These are phyloP conservation scores for Dusona sp. DNA, from an alignment of 2,888 invertebrate genomes.

Conservation along the genomic window DNA sequence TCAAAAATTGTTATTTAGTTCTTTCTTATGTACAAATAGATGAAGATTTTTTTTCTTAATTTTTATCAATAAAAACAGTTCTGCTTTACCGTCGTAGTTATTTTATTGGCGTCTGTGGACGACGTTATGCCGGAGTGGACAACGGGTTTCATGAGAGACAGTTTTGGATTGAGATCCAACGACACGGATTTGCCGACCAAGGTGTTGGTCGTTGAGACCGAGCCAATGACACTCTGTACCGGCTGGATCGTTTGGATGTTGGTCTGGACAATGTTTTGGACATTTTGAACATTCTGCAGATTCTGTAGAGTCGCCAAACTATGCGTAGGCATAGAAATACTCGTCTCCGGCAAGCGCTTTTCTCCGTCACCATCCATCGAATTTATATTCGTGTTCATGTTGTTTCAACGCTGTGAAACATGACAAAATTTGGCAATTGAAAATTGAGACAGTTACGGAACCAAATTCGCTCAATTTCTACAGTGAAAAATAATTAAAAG, in stretches of 20 bases:
- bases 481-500: no score
- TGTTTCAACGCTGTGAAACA: background rate
- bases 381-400: slow-evolving; percentile 75
- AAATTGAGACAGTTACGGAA: no score
- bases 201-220: slow-evolving; percentile 77
- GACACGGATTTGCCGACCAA: slow-evolving; percentile 82
- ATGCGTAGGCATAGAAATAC: slow-evolving; percentile 78
- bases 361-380: slow-evolving; percentile 77
- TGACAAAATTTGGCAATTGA: background rate
- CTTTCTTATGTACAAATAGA: background rate
- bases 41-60: background rate
- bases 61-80: slow-evolving; percentile 14
- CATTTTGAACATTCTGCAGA: slow-evolving; percentile 77
- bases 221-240: slow-evolving; percentile 76
- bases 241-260: slow-evolving; percentile 80
- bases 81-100: slow-evolving; percentile 72
- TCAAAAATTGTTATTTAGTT: background rate
- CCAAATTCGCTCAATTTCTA: no score
- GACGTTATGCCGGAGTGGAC: slow-evolving; percentile 78
- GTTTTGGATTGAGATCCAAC: slow-evolving; percentile 81
- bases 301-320: slow-evolving; percentile 81
- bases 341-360: slow-evolving; percentile 78
- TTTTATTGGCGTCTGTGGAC: slow-evolving; percentile 80
- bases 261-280: slow-evolving; percentile 79
- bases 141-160: slow-evolving; percentile 81